Conservation (phyloP, 2,797 vertebrate species). For the Pseudochaenichthys georgianus region DNA sequence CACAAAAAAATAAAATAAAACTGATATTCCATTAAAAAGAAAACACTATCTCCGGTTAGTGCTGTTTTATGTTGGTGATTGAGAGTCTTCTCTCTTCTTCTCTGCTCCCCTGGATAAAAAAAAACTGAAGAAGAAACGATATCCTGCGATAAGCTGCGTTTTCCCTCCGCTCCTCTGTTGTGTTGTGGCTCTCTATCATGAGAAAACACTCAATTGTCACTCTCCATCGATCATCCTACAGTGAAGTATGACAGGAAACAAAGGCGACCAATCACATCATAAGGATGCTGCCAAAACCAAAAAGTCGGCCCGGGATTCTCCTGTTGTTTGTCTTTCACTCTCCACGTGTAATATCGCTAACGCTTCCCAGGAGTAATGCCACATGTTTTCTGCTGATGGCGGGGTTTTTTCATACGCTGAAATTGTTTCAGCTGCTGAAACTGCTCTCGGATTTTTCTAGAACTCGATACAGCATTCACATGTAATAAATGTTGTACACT, state of each 20-base stretch:
- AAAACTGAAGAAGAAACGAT: constrained; percentile 3
- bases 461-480: constrained; percentile 3
- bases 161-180: constrained; percentile 52
- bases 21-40: constrained; percentile 40
- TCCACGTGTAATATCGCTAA: constrained; percentile 41
- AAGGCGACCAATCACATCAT: constrained; percentile 60
- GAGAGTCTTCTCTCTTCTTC: constrained; percentile 53
- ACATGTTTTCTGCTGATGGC: constrained; percentile 36
- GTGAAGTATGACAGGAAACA: constrained; percentile 46
- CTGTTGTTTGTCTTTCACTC: constrained; percentile 38
- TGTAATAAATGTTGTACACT: constrained; percentile 41
- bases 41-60: constrained; percentile 50
- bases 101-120: constrained; percentile 45
- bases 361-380: constrained; percentile 52
- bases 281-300: constrained; percentile 54
- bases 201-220: constrained; percentile 58
- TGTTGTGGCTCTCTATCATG: constrained; percentile 62
- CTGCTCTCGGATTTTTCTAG: constrained; percentile 45
- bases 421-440: constrained; percentile 33
- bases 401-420: constrained; percentile 40
- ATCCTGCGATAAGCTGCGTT: constrained; percentile 61
- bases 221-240: constrained; percentile 43
- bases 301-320: constrained; percentile 49
- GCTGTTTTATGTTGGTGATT: constrained; percentile 69
- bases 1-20: constrained; percentile 57